Base-by-base conservation (phyloP, 2,888 invertebrate genomes). In the Dasypogon diadema region DNA sequence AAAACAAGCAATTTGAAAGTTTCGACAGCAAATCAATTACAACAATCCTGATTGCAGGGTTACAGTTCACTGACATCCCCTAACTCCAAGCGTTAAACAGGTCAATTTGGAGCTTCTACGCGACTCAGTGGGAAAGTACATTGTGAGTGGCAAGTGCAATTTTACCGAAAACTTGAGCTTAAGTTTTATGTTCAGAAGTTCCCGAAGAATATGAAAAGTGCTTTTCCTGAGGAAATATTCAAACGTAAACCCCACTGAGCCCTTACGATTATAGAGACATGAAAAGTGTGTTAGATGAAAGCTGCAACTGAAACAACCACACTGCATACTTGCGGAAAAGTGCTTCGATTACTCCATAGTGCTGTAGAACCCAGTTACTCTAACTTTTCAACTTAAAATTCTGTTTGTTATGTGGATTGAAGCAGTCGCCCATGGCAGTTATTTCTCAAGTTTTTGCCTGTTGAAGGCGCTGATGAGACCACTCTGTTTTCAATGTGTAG, bases 201-300 rank as follows among this genome's bases (percentile, higher is more conserved):
- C 24, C 26, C 24, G 14, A 24, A 65, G 46, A 65, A 65, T 65
- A 65, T 46, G 65, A 65, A 65, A 65, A 65, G 65, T 65, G 65
- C 46, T 65, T 65, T 65, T 65, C 4, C 14, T 12, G 65, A 46
- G 46, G 24, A 65, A 65, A 65, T 48, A 46, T 37, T 46, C 65
- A 65, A 65, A 46, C 65, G 46, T 46, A 65, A 48, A 65, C 46
- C 46, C 46, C 46, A 65, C 65, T 65, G 46, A 46, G 65, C 65
- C 22, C 65, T 65, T 37, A 65, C 46, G 65, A 65, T 65, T 65
- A 65, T 65, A 46, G 65, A 48, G 65, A 65, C 65, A 65, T 65
- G 46, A 65, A 63, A 63, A 65, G 65, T 65, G 65, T 65, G 48
- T 65, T 65, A 42, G 65, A 46, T 24, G 65, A 65, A 65, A 65